Evolutionary conservation across 2,888 invertebrate species (phyloP), one percentile per base, ranked within the genome.

Genomic region (Heliconius sara): DNA sequence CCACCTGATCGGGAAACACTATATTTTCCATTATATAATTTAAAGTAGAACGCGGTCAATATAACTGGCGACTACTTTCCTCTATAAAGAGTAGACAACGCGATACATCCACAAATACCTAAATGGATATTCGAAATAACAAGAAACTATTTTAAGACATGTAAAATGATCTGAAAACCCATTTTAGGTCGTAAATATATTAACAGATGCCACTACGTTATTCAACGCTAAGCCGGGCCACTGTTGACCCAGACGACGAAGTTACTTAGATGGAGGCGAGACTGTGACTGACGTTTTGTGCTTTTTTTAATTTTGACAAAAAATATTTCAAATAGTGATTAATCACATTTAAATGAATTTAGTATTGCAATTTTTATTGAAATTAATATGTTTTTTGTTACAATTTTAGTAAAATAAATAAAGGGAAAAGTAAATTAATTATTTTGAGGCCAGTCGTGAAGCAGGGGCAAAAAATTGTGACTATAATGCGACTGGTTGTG

Each of bases 201-300:
- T 66, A 57, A 66, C 65, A 66, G 80, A 74, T 81, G 80, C 68
- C 73, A 66, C 70, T 81, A 68, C 67, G 67, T 81, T 81, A 79
- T 81, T 76, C 78, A 76, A 39, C 22, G 70, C 72, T 65, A 57
- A 65, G 79, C 75, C 70, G 68, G 77, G 60, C 72, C 74, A 57
- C 75, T 77, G 73, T 81, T 81, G 83, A 81, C 77, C 80, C 79
- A 83, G 83, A 81, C 83, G 76, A 81, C 83, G 76, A 47, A n/a
- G 76, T 75, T 77, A 78, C 76, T 79, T 74, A 30, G 74, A 68
- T 52, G 57, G n/a, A 34, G 70, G 34, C 74, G 43, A 39, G 73
- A 39, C 74, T 70, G 39, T 39, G 39, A 39, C 39, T 71, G 75
- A 30, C 65, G 47, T 73, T 78, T 80, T 43, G 22, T 43, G 19